Evolutionary conservation across 2,888 invertebrate genomes (phyloP).

Genomic region (Archips xylosteana): DNA sequence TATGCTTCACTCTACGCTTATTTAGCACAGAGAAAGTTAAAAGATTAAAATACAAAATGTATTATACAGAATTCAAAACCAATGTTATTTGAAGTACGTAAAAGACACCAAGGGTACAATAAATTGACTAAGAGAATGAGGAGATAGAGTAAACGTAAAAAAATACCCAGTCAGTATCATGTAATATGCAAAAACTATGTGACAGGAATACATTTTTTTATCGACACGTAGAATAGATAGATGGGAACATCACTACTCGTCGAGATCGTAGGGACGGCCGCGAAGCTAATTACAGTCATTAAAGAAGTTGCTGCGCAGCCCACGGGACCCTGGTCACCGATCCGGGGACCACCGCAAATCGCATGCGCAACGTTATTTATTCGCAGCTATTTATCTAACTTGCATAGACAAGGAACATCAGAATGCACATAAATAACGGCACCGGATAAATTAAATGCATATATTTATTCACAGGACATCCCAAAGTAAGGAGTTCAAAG

Average conservation of each 20-base stretch:
- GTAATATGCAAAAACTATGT: not conserved
- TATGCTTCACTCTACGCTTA: too few relatives aligned
- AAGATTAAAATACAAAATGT: too few relatives aligned
- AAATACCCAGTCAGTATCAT: not conserved
- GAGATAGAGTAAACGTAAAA: not conserved
- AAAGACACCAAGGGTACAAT: too few relatives aligned
- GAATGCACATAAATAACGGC: constrained; percentile 56
- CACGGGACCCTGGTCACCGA: constrained; percentile 66
- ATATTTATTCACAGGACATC: constrained; percentile 45
- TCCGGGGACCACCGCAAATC: constrained; percentile 62
- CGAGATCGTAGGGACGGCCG: constrained; percentile 62
- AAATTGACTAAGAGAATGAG: too few relatives aligned
- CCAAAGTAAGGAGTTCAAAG: constrained; percentile 19
- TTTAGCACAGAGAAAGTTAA: too few relatives aligned
- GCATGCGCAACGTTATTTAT: constrained; percentile 55
- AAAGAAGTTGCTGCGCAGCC: constrained; percentile 63
- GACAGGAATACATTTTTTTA: not conserved
- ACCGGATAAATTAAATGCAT: constrained; percentile 56
- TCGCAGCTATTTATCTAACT: constrained; percentile 56
- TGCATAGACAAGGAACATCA: constrained; percentile 50
- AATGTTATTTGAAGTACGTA: too few relatives aligned
- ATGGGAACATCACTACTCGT: constrained; percentile 49
- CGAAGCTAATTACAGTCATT: constrained; percentile 78
- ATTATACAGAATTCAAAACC: too few relatives aligned
- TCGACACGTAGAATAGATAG: constrained; percentile 36